Base-by-base conservation (phyloP, 2,797 vertebrate genomes). In the Dromococcyx pavoninus region DNA sequence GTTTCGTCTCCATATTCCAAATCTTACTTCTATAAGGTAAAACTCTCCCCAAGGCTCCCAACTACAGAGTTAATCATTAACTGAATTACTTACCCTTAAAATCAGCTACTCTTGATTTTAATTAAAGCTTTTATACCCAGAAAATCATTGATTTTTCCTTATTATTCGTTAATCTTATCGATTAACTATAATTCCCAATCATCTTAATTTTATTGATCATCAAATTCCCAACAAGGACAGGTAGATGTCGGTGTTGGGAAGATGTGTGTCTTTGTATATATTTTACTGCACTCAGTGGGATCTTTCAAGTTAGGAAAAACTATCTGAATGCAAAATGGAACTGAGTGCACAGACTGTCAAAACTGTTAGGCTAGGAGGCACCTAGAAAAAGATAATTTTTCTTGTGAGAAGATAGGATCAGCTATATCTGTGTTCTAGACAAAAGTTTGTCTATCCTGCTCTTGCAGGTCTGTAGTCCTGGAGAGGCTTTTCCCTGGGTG, bases 241-340 rank as follows among this genome's bases (percentile, higher is more conserved):
- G 86, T 10, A 5, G 78, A 91, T 93, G 85, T 89, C 95, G 93
- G 75, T 89, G 79, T 19, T 70, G 86, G 79, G 69, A 88, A 94
- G 86, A 95, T 74, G 33, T 76, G 65, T 89, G 89, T 91, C 89
- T 78, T 94, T 86, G 80, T 89, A 80, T 91, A 92, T 56, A 72
- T 84, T 86, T 94, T 94, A 80, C 80, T 83, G 75, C 69, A 58
- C 89, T 89, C 87, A 48, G 78, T 93, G 87, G 84, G 91, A 79
- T 83, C 69, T 89, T 95, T 92, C 89, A 89, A 88, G 81, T 65
- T 89, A 69, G 89, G 72, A 89, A 89, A 80, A 64, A 61, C 78
- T 75, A 72, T 89, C 81, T 79, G 84, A 94, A 94, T 92, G 80
- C 87, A 93, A 95, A 94, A 39, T 44, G 65, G 53, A 77, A 83